A percentile compares a stretch with the other conserved stretches of the same genome.
These are phyloP conservation scores for Andrena camellia DNA, from an alignment of 2,888 invertebrate genomes.

Conservation along the genomic window DNA sequence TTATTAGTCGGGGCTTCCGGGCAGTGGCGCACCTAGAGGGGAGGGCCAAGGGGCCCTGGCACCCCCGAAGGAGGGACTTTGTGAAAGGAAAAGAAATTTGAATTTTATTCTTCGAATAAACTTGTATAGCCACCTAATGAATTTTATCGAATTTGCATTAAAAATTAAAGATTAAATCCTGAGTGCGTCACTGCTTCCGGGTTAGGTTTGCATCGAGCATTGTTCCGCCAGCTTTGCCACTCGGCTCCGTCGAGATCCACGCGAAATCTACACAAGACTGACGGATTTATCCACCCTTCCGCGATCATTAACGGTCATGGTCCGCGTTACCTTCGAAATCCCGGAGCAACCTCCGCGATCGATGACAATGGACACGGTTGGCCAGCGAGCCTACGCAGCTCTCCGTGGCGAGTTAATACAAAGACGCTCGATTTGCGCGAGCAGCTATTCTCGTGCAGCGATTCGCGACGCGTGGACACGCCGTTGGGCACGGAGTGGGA, in stretches of 20 bases:
- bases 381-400: background rate
- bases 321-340: background rate
- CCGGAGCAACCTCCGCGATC: background rate
- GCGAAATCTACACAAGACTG: background rate
- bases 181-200: too few relatives aligned
- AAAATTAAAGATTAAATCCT: too few relatives aligned
- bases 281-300: background rate
- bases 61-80: too few relatives aligned
- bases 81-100: too few relatives aligned
- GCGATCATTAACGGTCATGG: background rate
- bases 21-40: background rate
- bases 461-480: constrained; percentile 39
- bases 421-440: constrained; percentile 44
- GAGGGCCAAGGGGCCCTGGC: too few relatives aligned
- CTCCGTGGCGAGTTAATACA: constrained; percentile 38
- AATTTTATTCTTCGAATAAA: too few relatives aligned
- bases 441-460: constrained; percentile 34
- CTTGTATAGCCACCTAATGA: too few relatives aligned
- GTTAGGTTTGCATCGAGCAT: background rate
- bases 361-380: background rate
- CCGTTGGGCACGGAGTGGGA: background rate
- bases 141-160: too few relatives aligned
- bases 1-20: constrained; percentile 26
- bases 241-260: background rate
- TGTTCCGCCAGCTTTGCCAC: constrained; percentile 1